phyloP scores from a whole-genome alignment of 2,888 invertebrate species.

The Hirtodrosophila alboralis region DNA sequence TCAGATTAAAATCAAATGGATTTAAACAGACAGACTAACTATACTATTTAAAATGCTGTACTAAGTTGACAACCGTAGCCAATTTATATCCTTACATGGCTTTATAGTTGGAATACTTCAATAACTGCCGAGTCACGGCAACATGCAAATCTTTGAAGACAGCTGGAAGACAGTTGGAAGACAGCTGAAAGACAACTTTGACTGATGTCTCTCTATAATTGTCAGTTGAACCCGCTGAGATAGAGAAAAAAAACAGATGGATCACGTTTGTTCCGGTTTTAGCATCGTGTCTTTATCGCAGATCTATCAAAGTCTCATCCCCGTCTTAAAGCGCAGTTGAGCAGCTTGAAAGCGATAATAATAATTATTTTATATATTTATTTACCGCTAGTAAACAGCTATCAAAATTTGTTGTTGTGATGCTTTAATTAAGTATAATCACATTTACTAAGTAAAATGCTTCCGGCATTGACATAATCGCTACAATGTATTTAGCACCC shows the following conservation, averaged over 20 bases:
- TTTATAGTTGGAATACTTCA: neutral
- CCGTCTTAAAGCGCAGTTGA: conserved; percentile 1
- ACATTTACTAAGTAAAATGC: conserved; percentile 15
- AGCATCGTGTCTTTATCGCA: conserved; percentile 20
- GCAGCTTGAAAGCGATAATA: conserved; percentile 12
- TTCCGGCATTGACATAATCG: conserved; percentile 32
- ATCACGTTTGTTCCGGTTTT: conserved; percentile 51
- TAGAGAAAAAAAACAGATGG: conserved; percentile 17
- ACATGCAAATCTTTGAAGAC: conserved; percentile 5
- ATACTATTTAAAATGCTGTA: neutral
- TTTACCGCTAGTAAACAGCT: conserved; percentile 18
- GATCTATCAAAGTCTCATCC: conserved; percentile 33
- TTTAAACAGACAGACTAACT: too few species aligned
- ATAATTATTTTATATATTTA: conserved; percentile 26
- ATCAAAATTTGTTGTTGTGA: conserved; percentile 8
- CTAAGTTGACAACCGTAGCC: conserved; percentile 5
- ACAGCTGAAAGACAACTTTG: neutral
- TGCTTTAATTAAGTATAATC: conserved; percentile 33
- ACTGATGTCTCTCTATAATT: conserved; percentile 12
- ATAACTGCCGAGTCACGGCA: conserved; percentile 27
- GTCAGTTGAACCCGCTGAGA: conserved; percentile 8
- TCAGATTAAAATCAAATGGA: conserved; percentile 9
- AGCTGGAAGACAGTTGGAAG: neutral
- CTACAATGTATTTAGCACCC: too few species aligned
- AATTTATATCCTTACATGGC: conserved; percentile 21